phyloP scores from a whole-genome alignment of 37 sponge, comb jelly and placozoan genomes.

The Aplysina aerophoba region DNA sequence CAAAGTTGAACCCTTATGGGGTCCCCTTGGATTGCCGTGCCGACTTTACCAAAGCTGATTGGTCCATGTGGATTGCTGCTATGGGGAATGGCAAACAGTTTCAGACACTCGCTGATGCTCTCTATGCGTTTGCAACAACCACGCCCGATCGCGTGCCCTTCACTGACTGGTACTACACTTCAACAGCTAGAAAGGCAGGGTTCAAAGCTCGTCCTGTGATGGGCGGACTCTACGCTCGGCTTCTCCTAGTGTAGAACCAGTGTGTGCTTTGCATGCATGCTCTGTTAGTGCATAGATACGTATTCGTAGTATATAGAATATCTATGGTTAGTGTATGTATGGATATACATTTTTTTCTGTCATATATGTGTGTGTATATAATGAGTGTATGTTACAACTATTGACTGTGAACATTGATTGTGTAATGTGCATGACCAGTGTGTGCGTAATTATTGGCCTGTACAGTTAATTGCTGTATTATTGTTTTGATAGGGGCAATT shows the following conservation, averaged over 20 bases:
- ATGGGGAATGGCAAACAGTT: constrained; percentile 63
- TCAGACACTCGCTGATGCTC: constrained; percentile 40
- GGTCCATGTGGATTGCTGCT: constrained; percentile 83
- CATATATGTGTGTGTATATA: too few relatives aligned
- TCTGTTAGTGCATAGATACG: too few relatives aligned
- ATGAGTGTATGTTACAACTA: too few relatives aligned
- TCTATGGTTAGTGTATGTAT: too few relatives aligned
- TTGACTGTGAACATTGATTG: too few relatives aligned
- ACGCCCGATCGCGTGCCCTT: constrained; percentile 67
- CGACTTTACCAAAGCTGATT: constrained; percentile 74
- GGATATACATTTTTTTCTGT: too few relatives aligned
- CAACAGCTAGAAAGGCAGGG: constrained; percentile 40
- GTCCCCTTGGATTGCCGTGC: constrained; percentile 69
- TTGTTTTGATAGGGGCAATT: too few relatives aligned
- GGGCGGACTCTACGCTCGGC: constrained; percentile 60
- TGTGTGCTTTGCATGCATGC: too few relatives aligned
- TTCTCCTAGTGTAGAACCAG: background rate
- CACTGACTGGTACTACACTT: constrained; percentile 72
- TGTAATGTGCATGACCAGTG: too few relatives aligned
- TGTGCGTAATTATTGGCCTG: too few relatives aligned
- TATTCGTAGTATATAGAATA: too few relatives aligned
- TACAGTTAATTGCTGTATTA: too few relatives aligned
- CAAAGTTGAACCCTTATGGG: constrained; percentile 70
- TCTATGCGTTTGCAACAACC: constrained; percentile 69
- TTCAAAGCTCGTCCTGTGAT: constrained; percentile 69